Evolutionary conservation across 1,140 invertebrate species (phyloP), one percentile per base, ranked within the genome.

Genomic region (Pantala flavescens): DNA sequence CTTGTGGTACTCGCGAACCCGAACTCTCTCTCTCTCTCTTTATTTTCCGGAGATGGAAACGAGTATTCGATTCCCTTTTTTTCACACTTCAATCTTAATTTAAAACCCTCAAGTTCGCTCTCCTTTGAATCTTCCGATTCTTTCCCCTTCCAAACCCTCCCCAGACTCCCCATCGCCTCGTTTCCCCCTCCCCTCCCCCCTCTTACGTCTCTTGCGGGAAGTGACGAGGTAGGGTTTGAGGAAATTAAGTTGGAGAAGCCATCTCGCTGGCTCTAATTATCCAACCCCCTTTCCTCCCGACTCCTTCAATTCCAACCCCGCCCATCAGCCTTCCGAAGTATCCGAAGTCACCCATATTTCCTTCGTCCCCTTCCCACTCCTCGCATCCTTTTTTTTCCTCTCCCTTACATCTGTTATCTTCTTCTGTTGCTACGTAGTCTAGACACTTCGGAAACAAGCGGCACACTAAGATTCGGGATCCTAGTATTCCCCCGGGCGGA

Each of bases 181-280:
- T 63, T 21, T 63, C 3, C 49, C 16, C 3, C 49, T 12, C 43
- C 43, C 43, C 43, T 11, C 12, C 49, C 49, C n/a, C 2, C 49
- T 63, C 49, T 19, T 21, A 36, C 28, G 28, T 21, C 49, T 19
- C 49, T 63, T 63, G 49, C 49, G 49, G 49, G 49, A 63, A 63
- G 49, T 63, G 49, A 63, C 49, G 49, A 63, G 49, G 49, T 63
- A 63, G 49, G 49, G 49, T 63, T 63, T 63, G 49, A 63, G 49
- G 49, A 63, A 63, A 63, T 63, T 63, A 63, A 63, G 49, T 63
- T 63, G 49, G 49, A 63, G 49, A 63, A 63, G 49, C 49, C 49
- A 63, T 63, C 49, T 63, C 49, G 49, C 49, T 14, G 49, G 49
- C 49, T 63, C 49, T 63, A 63, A 63, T 63, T 63, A 63, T 63